Percentiles rank a stretch among this genome's conserved stretches.
phyloP scores from a whole-genome alignment of 2,797 vertebrate genomes.

The Poecilia velifera region DNA sequence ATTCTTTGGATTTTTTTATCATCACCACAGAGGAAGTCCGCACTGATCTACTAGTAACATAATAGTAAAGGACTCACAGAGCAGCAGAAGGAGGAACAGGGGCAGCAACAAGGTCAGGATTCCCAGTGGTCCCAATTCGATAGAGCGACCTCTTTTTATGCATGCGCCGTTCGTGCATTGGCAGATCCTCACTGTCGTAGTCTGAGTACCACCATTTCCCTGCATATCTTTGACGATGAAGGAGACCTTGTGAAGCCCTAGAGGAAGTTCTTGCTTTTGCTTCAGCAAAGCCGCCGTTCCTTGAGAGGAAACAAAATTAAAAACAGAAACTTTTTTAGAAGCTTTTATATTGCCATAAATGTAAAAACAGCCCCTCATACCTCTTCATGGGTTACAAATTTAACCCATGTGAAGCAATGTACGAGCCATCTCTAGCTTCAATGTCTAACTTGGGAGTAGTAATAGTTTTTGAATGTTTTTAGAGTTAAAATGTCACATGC shows the following conservation, averaged over 20 bases:
- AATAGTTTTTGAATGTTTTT: not conserved
- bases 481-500: not conserved
- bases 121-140: conserved; percentile 80
- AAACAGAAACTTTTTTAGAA: not conserved
- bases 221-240: conserved; percentile 82
- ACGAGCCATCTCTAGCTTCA: not conserved
- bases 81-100: conserved; percentile 79
- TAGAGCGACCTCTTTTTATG: not conserved
- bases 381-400: no score
- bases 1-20: conserved; percentile 8
- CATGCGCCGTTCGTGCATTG: conserved; percentile 76
- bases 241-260: conserved; percentile 74
- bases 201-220: conserved; percentile 61
- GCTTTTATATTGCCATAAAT: not conserved
- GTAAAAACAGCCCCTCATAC: no score
- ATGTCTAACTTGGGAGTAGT: not conserved
- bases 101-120: conserved; percentile 88
- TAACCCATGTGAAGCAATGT: not conserved
- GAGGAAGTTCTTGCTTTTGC: conserved; percentile 62
- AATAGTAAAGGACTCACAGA: conserved; percentile 82
- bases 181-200: conserved; percentile 78
- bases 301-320: conserved; percentile 49
- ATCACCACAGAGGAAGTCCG: conserved; percentile 9
- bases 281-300: conserved; percentile 77
- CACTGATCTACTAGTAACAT: conserved; percentile 10